These are phyloP conservation scores for Pissodes strobi DNA, from an alignment of 1,140 invertebrate species.

Conservation along the genomic window DNA sequence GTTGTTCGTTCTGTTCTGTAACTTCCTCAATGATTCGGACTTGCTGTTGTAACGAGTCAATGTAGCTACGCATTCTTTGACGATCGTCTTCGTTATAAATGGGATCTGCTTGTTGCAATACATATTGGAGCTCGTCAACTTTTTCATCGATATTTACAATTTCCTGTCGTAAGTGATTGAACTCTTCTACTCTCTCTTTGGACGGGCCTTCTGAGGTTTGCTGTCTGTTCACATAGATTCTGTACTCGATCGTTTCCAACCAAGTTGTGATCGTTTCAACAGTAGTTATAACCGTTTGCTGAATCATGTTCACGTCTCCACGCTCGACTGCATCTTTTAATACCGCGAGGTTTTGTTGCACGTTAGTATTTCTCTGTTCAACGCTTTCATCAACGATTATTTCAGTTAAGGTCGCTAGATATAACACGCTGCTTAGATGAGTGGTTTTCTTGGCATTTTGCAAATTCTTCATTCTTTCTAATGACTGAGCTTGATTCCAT, in stretches of 20 bases:
- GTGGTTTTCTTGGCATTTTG: slow-evolving; percentile 59
- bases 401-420: slow-evolving; percentile 64
- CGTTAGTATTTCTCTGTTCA: slow-evolving; percentile 60
- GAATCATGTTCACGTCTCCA: slow-evolving; percentile 65
- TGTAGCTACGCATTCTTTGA: slow-evolving; percentile 58
- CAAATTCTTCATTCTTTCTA: slow-evolving; percentile 62
- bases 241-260: slow-evolving; percentile 82
- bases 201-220: slow-evolving; percentile 61
- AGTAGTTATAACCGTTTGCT: slow-evolving; percentile 72
- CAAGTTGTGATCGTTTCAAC: slow-evolving; percentile 79
- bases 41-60: slow-evolving; percentile 60
- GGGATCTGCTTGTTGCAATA: slow-evolving; percentile 58
- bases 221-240: slow-evolving; percentile 68
- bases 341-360: slow-evolving; percentile 63
- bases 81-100: slow-evolving; percentile 59
- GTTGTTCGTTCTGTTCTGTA: slow-evolving; percentile 63
- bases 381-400: slow-evolving; percentile 59
- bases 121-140: slow-evolving; percentile 57
- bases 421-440: slow-evolving; percentile 62
- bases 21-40: slow-evolving; percentile 65
- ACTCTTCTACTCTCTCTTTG: slow-evolving; percentile 56
- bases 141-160: slow-evolving; percentile 58
- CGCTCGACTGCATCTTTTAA: slow-evolving; percentile 67
- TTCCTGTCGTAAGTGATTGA: slow-evolving; percentile 60
- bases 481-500: slow-evolving; percentile 51